Evolutionary conservation across 1,140 invertebrate species (phyloP).

Genomic region (Leptopilina boulardi): DNA sequence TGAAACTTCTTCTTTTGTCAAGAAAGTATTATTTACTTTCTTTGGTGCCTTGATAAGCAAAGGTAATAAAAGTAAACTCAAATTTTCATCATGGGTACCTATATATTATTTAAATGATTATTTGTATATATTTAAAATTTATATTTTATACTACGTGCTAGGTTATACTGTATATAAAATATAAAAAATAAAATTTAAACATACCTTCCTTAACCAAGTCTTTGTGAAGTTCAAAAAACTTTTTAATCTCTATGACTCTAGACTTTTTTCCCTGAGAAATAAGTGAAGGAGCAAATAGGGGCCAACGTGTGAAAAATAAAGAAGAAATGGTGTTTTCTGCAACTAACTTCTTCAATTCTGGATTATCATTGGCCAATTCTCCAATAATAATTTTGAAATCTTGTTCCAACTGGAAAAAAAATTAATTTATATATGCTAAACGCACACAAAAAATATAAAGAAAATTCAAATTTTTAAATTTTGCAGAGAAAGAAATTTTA

Average conservation of each 20-base stretch:
- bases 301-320: background rate
- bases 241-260: background rate
- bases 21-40: conserved; percentile 17
- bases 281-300: background rate
- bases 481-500: too few relatives aligned
- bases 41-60: conserved; percentile 36
- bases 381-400: background rate
- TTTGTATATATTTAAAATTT: background rate
- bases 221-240: background rate
- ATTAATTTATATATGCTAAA: background rate
- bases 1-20: conserved; percentile 24
- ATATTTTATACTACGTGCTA: background rate
- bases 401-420: background rate
- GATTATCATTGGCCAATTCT: background rate
- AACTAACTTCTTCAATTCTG: background rate
- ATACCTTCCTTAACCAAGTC: background rate
- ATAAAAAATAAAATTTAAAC: background rate
- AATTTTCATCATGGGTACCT: conserved; percentile 34
- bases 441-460: background rate
- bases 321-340: background rate
- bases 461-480: background rate
- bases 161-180: background rate
- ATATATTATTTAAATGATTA: background rate
- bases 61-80: conserved; percentile 38
- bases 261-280: background rate